Conservation (phyloP, 2,888 invertebrate genomes). For the Synanthedon andrenaeformis region DNA sequence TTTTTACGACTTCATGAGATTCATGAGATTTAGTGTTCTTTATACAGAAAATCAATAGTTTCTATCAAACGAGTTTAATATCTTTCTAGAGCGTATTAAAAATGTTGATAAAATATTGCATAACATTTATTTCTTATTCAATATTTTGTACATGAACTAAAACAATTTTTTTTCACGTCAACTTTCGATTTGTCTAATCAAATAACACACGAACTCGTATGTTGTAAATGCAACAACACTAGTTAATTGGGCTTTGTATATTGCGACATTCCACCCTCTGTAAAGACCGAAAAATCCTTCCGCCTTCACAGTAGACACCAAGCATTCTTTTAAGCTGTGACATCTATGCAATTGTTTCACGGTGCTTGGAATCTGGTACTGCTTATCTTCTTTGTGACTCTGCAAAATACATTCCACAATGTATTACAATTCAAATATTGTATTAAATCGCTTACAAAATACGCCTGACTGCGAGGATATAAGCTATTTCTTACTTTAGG, state of each 20-base stretch:
- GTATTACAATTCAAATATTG: neutral
- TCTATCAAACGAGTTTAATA: no score
- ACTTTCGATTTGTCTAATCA: neutral
- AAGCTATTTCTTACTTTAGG: no score
- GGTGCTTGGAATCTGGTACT: slow-evolving; percentile 26
- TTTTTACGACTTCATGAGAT: no score
- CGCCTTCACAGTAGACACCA: slow-evolving; percentile 19
- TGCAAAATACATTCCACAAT: slow-evolving; percentile 17
- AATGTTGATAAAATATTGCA: no score
- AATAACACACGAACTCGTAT: slow-evolving; percentile 42
- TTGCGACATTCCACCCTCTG: slow-evolving; percentile 41
- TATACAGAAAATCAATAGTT: no score
- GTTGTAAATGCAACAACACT: slow-evolving; percentile 38
- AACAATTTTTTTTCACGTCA: no score
- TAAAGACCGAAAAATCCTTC: slow-evolving; percentile 41
- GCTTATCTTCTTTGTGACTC: slow-evolving; percentile 29
- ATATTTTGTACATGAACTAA: no score
- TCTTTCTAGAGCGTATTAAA: no score
- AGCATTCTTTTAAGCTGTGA: slow-evolving; percentile 23
- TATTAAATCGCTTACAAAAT: neutral
- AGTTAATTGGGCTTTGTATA: slow-evolving; percentile 43
- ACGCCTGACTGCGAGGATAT: no score
- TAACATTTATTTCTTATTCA: no score
- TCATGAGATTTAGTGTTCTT: no score
- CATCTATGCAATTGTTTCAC: slow-evolving; percentile 30